These are phyloP conservation scores for Agrypnia vestita DNA, from an alignment of 1,140 invertebrate genomes.

Conservation along the genomic window DNA sequence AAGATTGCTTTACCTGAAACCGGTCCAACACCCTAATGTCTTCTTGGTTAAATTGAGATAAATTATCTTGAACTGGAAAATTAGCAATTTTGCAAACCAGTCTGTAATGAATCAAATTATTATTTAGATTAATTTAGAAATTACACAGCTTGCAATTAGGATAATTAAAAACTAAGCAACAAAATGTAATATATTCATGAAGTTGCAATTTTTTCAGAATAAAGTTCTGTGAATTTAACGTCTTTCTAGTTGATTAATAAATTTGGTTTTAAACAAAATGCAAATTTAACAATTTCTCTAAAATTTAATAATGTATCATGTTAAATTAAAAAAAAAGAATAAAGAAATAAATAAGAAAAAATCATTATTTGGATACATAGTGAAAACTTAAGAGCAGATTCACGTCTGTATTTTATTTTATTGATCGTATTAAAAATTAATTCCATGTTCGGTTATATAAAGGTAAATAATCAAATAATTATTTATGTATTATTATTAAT, in stretches of 20 bases:
- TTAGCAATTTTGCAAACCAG: constrained; percentile 51
- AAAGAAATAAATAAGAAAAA: constrained; percentile 35
- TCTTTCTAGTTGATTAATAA: too few relatives aligned
- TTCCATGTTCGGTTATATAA: not conserved
- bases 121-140: too few relatives aligned
- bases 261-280: too few relatives aligned
- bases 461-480: not conserved
- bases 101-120: constrained; percentile 1
- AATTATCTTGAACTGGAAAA: constrained; percentile 51
- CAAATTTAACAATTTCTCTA: too few relatives aligned
- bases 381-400: not conserved
- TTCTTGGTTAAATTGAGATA: constrained; percentile 24
- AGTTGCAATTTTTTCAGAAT: too few relatives aligned
- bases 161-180: too few relatives aligned
- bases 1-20: constrained; percentile 50
- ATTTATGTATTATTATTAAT: too few relatives aligned
- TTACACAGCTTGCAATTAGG: too few relatives aligned
- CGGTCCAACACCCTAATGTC: constrained; percentile 54
- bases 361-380: constrained; percentile 13
- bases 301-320: too few relatives aligned
- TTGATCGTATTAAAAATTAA: too few relatives aligned
- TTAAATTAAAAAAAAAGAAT: not conserved
- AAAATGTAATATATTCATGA: too few relatives aligned
- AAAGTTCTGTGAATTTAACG: too few relatives aligned
- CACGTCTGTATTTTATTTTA: not conserved